Evolutionary conservation across 2,113 vertebrate genomes (phyloP).

Genomic region (Propithecus coquereli): DNA sequence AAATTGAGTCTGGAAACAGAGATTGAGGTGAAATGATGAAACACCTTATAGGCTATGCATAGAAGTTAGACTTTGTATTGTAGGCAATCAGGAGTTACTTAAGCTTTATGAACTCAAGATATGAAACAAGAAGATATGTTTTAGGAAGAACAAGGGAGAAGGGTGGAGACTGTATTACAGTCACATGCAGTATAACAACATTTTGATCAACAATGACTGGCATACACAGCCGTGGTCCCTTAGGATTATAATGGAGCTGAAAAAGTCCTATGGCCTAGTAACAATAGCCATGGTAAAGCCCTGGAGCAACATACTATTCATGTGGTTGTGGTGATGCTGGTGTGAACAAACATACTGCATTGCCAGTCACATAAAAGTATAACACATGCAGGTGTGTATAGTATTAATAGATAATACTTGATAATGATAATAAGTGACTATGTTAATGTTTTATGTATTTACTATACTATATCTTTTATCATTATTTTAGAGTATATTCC

Average conservation of each 20-base stretch:
- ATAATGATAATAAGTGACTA: background rate
- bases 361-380: background rate
- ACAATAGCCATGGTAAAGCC: background rate
- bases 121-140: background rate
- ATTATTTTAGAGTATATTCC: background rate
- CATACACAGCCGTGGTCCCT: background rate
- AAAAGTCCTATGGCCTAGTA: background rate
- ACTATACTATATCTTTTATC: background rate
- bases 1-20: background rate
- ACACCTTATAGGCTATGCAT: background rate
- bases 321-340: background rate
- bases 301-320: background rate
- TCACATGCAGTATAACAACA: background rate
- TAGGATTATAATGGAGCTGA: background rate
- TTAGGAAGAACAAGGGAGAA: background rate
- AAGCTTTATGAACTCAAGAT: background rate
- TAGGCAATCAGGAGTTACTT: background rate
- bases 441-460: background rate
- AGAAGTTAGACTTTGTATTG: background rate
- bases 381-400: background rate
- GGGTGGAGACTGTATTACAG: background rate
- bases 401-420: background rate
- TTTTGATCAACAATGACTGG: background rate
- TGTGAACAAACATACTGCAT: too few species aligned
- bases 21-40: background rate